Evolutionary conservation across 2,888 invertebrate species (phyloP), one percentile per base, ranked within the genome.

Genomic region (Caradrina kadenii): DNA sequence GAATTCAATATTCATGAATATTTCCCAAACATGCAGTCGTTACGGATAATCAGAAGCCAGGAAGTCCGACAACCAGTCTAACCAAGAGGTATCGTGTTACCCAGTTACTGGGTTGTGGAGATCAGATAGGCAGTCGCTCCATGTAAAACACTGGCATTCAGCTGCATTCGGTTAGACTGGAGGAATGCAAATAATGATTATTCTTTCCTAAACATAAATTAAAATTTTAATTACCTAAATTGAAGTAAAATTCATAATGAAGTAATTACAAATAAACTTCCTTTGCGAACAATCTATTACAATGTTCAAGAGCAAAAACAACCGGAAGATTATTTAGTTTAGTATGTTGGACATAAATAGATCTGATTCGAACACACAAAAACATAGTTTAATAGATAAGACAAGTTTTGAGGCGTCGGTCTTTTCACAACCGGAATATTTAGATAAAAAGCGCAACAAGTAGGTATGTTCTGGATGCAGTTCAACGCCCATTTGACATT

Each of bases 401-500:
- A 61, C 53, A 63, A 39, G 10, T 39, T 13, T 45, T 17, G 10
- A 45, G 4, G 62, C 26, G 50, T 71, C 53, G 59, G 52, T 54
- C 48, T 71, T 62, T 65, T 53, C 45, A 61, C 72, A 75, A 80
- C 73, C 76, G 71, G 75, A 82, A 84, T 76, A 81, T 78, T 77
- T 83, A 83, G 73, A 83, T 83, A 85, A 86, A 86, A 84, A 87
- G 73, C 81, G 82, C 81, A 87, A 88, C 86, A 88, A 88, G 80
- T 62, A 60, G 19, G 48, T 79, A 69, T 15, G 35, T 62, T 74
- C 73, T 72, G 73, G 83, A 73, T 67, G 68, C 80, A 83, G 90
- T 88, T 90, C 91, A 89, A 87, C 83, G 90, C 80, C 85, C 79
- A 77, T 73, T 82, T 86, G 90, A 88, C 89, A 89, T 89, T 90